Base-by-base conservation (phyloP, 2,888 invertebrate species). In the Spilosoma lubricipeda region DNA sequence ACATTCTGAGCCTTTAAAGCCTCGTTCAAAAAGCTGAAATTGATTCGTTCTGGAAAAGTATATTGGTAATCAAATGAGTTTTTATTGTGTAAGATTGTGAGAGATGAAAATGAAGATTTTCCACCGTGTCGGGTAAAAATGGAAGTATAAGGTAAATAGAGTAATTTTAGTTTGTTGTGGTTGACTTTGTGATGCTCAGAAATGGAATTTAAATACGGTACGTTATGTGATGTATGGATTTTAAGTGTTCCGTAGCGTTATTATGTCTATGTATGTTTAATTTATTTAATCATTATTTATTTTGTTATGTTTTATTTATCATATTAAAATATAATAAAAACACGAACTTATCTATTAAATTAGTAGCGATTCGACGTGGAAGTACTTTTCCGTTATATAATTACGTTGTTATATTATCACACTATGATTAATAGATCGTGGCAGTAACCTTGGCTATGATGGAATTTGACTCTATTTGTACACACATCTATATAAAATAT, bases 381-480 rank as follows among this genome's bases (percentile, higher is more conserved):
- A 59, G 59, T 59, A 59, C 30, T 59, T 59, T 59, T 59, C 59
- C 59, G 59, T 59, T 59, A 59, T 15, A 30, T 27, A 59, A 27
- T 30, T 59, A 27, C 59, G 27, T 27, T 56, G 20, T 56, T 9
- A n/a, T 33, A 74, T 75, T 73, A 42, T 42, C 73, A 30, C 65
- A 67, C 68, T 73, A 20, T 33, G 68, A 56, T n/a, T 56, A n/a
- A n/a, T 56, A 56, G 52, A 56, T n/a, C n/a, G n/a, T 56, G 11
- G 52, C n/a, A n/a, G 52, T 56, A 56, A 56, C 52, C 52, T 56
- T 56, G 52, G 23, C n/a, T 23, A 56, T 23, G 8, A n/a, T 56
- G 23, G 52, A 56, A 56, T n/a, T 56, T n/a, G 52, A 23, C 9
- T 56, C 23, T 11, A 48, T 48, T 9, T 56, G 23, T n/a, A 9